Base-by-base conservation (phyloP, 2,113 vertebrate species). In the Rhinoptilus africanus region DNA sequence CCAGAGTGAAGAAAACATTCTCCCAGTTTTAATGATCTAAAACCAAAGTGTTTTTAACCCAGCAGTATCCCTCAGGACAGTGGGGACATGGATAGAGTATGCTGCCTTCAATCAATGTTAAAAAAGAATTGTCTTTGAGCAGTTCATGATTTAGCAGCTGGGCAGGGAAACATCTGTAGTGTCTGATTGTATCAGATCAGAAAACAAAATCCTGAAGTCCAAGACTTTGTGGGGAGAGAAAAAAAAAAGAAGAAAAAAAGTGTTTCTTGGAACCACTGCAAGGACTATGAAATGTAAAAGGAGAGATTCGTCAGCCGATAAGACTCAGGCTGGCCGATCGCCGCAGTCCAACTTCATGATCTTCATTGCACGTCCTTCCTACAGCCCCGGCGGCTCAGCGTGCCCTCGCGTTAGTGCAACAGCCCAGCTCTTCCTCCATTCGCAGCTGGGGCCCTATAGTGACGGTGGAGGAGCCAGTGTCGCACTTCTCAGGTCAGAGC, bases 71-170 rank as follows among this genome's bases (percentile, higher is more conserved):
- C 60, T 37, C 2, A 14, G 37, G 67, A 4, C 71, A 79, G 82
- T 8, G 4, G 57, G 67, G 78, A n/a, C 60, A 27, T 0, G 5
- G 68, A 8, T 19, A 23, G 1, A 32, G 30, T 0, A 48, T 0
- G 0, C 54, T 81, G 92, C 76, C 68, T 41, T 26, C 34, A 39
- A 34, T 8, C 30, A 17, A 5, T 2, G 8, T 2, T 27, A 8
- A 16, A 39, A 51, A 6, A 1, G 28, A 19, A 23, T 3, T 6
- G 24, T 20, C 66, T 62, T 24, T 27, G 5, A 34, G n/a, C 68
- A 63, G 47, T 6, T 67, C 22, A 2, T 4, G 8, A 5, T 30
- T 20, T 6, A 47, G 21, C 1, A 5, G 48, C 35, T 37, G 39
- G 47, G 51, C 39, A n/a, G 37, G 76, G 48, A 37, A 76, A 24